A percentile compares a stretch with the other conserved stretches of the same genome.
Conservation (phyloP, 2,797 vertebrate species). For the Halcyon badia region DNA sequence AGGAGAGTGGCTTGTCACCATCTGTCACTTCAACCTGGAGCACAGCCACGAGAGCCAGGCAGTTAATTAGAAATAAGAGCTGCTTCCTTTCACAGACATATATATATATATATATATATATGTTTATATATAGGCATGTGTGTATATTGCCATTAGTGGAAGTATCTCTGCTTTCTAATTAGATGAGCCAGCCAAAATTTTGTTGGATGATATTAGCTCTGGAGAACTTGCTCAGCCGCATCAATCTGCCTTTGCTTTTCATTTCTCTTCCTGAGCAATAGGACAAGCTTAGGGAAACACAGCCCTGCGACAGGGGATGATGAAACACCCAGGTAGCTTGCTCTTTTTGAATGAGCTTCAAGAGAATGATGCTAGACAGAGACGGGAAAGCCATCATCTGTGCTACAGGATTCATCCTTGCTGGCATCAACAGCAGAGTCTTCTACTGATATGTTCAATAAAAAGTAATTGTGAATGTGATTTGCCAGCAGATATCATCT, state of each 20-base stretch:
- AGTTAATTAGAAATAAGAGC: conserved; percentile 55
- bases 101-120: background rate
- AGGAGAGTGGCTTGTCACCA: conserved; percentile 33
- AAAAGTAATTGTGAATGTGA: background rate
- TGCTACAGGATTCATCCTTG: background rate
- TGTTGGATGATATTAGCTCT: background rate
- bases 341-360: background rate
- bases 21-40: conserved; percentile 52
- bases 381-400: background rate
- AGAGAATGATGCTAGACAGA: background rate
- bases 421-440: background rate
- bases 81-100: conserved; percentile 20
- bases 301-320: background rate
- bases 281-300: background rate
- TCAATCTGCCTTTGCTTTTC: background rate
- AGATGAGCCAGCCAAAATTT: background rate
- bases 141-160: background rate
- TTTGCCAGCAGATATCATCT: background rate
- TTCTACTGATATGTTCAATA: background rate
- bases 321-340: background rate
- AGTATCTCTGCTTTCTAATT: background rate
- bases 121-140: conserved; percentile 22
- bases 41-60: conserved; percentile 27
- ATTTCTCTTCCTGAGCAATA: background rate
- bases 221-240: background rate